phyloP scores from a whole-genome alignment of 2,888 invertebrate species.

The Trachelus stipa region DNA sequence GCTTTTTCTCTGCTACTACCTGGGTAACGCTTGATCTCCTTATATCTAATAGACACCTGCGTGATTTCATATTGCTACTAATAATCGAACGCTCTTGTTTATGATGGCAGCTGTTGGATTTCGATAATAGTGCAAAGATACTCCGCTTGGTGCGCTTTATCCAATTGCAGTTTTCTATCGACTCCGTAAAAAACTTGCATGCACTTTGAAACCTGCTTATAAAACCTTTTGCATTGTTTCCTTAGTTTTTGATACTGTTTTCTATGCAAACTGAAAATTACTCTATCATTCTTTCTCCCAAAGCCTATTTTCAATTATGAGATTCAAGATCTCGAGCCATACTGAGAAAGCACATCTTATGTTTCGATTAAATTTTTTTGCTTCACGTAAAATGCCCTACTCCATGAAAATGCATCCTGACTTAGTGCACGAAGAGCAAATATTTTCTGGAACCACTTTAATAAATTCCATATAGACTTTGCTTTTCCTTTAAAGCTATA shows the following conservation, averaged over 20 bases:
- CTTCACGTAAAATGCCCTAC: not conserved
- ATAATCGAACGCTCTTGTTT: not conserved
- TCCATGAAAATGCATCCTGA: not conserved
- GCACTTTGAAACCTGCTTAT: not conserved
- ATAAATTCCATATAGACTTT: not conserved
- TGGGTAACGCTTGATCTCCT: constrained; percentile 36
- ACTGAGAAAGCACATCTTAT: not conserved
- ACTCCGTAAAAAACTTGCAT: not conserved
- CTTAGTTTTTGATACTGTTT: not conserved
- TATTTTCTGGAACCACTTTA: not conserved
- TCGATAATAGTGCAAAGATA: not conserved
- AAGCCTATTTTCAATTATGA: not conserved
- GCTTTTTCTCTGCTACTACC: constrained; percentile 23
- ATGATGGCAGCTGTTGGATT: not conserved
- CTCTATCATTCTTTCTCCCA: not conserved
- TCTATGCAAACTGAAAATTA: not conserved
- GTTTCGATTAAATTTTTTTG: not conserved
- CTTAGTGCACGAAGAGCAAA: not conserved
- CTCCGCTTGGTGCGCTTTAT: not conserved
- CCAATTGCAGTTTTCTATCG: not conserved
- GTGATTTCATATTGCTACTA: not conserved
- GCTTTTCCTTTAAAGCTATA: constrained; percentile 16
- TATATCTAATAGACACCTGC: not conserved
- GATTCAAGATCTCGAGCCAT: not conserved
- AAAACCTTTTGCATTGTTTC: not conserved